Evolutionary conservation across 2,113 vertebrate genomes (phyloP).

Genomic region (Ondatra zibethicus): DNA sequence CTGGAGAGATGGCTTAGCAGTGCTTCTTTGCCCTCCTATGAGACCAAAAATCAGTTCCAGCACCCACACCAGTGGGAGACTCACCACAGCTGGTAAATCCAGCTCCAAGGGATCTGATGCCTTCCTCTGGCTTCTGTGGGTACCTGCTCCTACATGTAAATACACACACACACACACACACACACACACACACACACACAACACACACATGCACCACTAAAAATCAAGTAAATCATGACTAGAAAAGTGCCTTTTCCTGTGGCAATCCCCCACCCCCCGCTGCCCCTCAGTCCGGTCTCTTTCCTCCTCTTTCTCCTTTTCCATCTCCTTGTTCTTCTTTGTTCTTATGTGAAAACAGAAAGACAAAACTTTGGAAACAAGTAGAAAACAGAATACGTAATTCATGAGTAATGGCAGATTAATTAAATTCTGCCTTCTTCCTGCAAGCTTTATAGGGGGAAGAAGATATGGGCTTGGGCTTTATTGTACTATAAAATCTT

Average conservation of each 20-base stretch:
- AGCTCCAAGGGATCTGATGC: neutral
- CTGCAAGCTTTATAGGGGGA: constrained; percentile 66
- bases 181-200: neutral
- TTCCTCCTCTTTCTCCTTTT: neutral
- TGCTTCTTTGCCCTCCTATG: neutral
- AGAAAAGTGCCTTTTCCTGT: neutral
- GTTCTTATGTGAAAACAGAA: constrained; percentile 57
- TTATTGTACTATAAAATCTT: constrained; percentile 71
- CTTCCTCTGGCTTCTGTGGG: neutral
- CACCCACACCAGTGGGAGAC: neutral
- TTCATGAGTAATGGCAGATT: constrained; percentile 64
- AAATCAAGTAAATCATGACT: neutral
- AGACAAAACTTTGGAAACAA: constrained; percentile 45
- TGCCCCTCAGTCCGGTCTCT: no score
- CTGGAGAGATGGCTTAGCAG: neutral
- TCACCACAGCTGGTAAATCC: neutral
- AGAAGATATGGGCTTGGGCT: constrained; percentile 68
- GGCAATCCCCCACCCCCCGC: no score
- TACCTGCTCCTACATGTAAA: neutral
- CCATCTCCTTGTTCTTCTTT: neutral
- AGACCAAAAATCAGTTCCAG: neutral
- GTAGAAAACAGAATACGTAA: constrained; percentile 70
- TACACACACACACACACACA: neutral
- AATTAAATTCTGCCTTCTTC: constrained; percentile 73
- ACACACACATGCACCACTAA: neutral